Conservation (phyloP, 1,140 invertebrate genomes). For the Papilio polytes region DNA sequence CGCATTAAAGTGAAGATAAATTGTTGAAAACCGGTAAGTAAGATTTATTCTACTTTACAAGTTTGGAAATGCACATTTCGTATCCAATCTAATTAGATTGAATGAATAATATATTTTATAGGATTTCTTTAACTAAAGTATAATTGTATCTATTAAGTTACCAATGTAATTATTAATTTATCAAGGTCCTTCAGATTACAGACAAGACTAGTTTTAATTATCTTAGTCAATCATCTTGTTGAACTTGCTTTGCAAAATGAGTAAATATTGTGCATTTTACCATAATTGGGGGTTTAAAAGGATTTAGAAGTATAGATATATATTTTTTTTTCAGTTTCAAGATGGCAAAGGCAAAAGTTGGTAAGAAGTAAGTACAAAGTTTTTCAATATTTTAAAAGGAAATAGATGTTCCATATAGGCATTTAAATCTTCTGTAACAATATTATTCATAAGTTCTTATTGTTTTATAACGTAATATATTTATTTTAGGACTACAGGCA, state of each 20-base stretch:
- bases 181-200: not conserved
- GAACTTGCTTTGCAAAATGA: not conserved
- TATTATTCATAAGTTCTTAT: not conserved
- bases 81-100: not conserved
- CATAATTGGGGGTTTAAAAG: too few relatives aligned
- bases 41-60: not conserved
- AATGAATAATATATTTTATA: not conserved
- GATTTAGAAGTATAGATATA: not conserved
- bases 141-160: too few relatives aligned
- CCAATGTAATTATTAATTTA: not conserved
- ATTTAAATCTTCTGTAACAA: not conserved
- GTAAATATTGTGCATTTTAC: not conserved
- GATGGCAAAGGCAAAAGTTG: slow-evolving; percentile 37
- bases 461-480: not conserved
- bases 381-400: not conserved
- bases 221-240: not conserved
- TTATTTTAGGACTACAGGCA: slow-evolving; percentile 25
- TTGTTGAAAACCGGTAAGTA: not conserved
- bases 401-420: not conserved
- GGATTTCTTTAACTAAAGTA: not conserved
- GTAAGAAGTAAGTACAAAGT: slow-evolving; percentile 31
- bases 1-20: not conserved
- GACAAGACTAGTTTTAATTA: not conserved
- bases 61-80: not conserved
- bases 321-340: not conserved